Base-by-base conservation (phyloP, 2,113 vertebrate genomes). In the Amia ocellicauda region DNA sequence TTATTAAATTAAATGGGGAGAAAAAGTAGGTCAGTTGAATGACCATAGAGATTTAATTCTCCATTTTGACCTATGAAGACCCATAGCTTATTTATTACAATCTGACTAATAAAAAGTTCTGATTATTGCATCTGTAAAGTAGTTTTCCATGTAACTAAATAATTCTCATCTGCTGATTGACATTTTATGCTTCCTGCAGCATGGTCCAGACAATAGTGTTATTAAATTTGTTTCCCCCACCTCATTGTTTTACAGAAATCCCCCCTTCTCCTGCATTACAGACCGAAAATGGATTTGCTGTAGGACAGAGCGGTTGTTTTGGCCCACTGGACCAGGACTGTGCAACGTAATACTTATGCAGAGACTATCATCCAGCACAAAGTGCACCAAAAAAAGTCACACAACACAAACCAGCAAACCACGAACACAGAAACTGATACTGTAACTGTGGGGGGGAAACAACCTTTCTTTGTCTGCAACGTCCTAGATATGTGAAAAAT, bases 201-300 rank as follows among this genome's bases (percentile, higher is more conserved):
- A n/a, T n/a, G n/a, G n/a, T n/a, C n/a, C n/a, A n/a, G n/a, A n/a
- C n/a, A n/a, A n/a, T n/a, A n/a, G n/a, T n/a, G n/a, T n/a, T n/a
- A n/a, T n/a, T n/a, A n/a, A n/a, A n/a, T n/a, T n/a, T n/a, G n/a
- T n/a, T n/a, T 7, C 19, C 29, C 17, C 45, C 63, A 62, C 80
- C 27, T 84, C 11, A 45, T 69, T 49, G 20, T 45, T 50, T 89
- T 84, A 8, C 89, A 99, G 97, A 98, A 99, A 89, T 94, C 96
- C 1, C 97, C 96, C 23, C 94, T 99, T 75, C 93, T 99, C 87
- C 93, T 99, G 74, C 97, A 99, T 89, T 99, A 99, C 93, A 96
- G 96, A 93, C 97, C 97, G 78, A 99, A 99, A 91, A 98, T 99
- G 97, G 97, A 99, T 89, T 90, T 99, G 85, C 93, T 99, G 92